A percentile compares a stretch with the other conserved stretches of the same genome.
phyloP scores from a whole-genome alignment of 2,888 invertebrate genomes.

The Diaprepes abbreviatus region DNA sequence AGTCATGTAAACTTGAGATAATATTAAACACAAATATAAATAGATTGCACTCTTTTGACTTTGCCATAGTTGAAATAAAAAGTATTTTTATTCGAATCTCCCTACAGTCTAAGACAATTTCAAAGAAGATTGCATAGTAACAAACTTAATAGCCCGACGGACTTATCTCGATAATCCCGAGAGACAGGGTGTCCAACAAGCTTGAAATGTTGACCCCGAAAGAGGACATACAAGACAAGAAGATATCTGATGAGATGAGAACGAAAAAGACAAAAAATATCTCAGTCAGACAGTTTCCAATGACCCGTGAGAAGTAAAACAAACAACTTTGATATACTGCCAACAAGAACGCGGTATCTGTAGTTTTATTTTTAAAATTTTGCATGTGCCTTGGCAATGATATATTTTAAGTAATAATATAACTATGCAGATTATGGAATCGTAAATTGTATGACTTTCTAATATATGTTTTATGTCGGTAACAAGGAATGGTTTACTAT shows the following conservation, averaged over 20 bases:
- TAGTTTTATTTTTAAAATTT: slow-evolving; percentile 18
- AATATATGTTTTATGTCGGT: too few relatives aligned
- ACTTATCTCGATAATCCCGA: slow-evolving; percentile 38
- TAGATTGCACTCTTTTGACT: too few relatives aligned
- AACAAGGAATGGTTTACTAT: too few relatives aligned
- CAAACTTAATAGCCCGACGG: not conserved
- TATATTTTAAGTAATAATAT: not conserved
- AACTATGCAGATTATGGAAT: too few relatives aligned
- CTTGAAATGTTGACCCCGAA: slow-evolving; percentile 42
- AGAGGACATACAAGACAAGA: slow-evolving; percentile 33
- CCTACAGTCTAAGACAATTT: slow-evolving; percentile 11
- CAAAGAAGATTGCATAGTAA: slow-evolving; percentile 23
- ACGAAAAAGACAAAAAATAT: slow-evolving; percentile 33
- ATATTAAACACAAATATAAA: too few relatives aligned
- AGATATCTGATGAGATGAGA: slow-evolving; percentile 33
- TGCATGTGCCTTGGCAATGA: slow-evolving; percentile 2
- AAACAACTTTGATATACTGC: slow-evolving; percentile 28
- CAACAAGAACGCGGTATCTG: slow-evolving; percentile 16
- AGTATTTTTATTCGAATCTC: not conserved
- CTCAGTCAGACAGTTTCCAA: slow-evolving; percentile 27
- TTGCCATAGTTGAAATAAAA: too few relatives aligned
- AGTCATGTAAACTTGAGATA: too few relatives aligned
- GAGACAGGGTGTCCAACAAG: slow-evolving; percentile 43
- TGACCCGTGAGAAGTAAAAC: slow-evolving; percentile 37
- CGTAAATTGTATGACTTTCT: too few relatives aligned